Base-by-base conservation (phyloP, 1,140 invertebrate species). In the Nasonia giraulti region DNA sequence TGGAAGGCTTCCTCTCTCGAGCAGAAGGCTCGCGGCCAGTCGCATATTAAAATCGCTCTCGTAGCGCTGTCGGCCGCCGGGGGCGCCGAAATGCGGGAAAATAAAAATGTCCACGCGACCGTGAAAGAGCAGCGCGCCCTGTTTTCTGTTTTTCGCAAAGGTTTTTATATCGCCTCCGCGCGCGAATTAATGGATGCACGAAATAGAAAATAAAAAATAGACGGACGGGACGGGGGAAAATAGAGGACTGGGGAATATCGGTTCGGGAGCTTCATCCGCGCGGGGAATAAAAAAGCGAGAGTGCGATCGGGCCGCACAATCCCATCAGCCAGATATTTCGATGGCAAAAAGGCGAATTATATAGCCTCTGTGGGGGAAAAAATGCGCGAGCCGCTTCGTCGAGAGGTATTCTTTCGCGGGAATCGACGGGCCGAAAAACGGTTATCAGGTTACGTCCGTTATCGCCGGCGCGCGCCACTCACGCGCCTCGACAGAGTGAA, bases 331-430 rank as follows among this genome's bases (percentile, higher is more conserved):
- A 33, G 55, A 80, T 44, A 62, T 80, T 69, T 40, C 14, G 37
- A 62, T 20, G 55, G 55, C 55, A 5, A 33, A 80, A 80, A 80
- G 44, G 31, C 31, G 66, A 69, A 80, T 66, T 68, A 66, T 37
- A 3, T 37, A 37, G 44, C 6, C 50, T 1, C 55, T 37, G 14
- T 14, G 62, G 20, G 17, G 66, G 14, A 68, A 50, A 76, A 76
- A 71, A 17, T n/a, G 20, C 66, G 27, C 27, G 27, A 5, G 20
- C 33, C 5, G 37, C 40, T 1, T 75, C 17, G 17, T 5, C 31
- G 37, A 33, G 14, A 20, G 37, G 33, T 75, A 40, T 75, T 75
- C 73, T 75, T 75, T 75, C 73, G 37, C 20, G 73, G 20, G 20
- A 47, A 76, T 50, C 74, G 23, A 40, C 23, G 20, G 20, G 44